Evolutionary conservation across 2,888 invertebrate genomes (phyloP), one percentile per base, ranked within the genome.

Genomic region (Rhorus exstirpatorius): DNA sequence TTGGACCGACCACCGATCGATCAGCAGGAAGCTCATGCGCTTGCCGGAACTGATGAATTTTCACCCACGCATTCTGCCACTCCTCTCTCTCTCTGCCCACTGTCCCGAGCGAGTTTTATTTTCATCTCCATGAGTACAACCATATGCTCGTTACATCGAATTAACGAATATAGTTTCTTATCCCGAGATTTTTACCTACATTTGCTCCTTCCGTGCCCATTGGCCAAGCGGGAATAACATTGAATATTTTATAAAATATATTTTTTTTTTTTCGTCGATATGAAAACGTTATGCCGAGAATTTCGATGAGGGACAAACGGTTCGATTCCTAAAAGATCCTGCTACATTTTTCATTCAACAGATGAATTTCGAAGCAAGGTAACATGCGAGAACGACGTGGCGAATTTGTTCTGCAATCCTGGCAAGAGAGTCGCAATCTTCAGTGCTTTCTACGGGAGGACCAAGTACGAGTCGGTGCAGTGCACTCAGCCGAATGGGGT

Each of bases 301-400:
- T 31, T 31, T 31, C 31, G 6, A 3, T 31, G n/a, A n/a, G 31
- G 31, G 14, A 55, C 1, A 14, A 26, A 55, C 4, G n/a, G 24
- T 24, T 53, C 6, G 14, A 14, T 58, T 35, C 46, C 19, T 10
- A 14, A 53, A 3, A 10, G 60, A 6, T 49, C 35, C 17, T 68
- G 21, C 58, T 3, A 76, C 53, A 72, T 79, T 75, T 78, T 60
- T 83, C 19, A 81, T 83, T 80, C 94, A 94, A 89, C 95, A 98
- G 98, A 97, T 93, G 98, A 98, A 93, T 99, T 99, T 94, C 95
- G 97, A 84, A 98, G 97, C 93, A 97, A 97, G 94, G 96, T 98
- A 90, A 97, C 97, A 85, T 99, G 99, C 93, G 97, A 98, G 93
- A 97, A 97, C 92, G 97, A 98, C 90, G 96, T 96, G 88, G 95